Percentiles rank a stretch among this genome's conserved stretches.
These are phyloP conservation scores for Chromis chromis DNA, from an alignment of 2,797 vertebrate genomes.

Conservation along the genomic window DNA sequence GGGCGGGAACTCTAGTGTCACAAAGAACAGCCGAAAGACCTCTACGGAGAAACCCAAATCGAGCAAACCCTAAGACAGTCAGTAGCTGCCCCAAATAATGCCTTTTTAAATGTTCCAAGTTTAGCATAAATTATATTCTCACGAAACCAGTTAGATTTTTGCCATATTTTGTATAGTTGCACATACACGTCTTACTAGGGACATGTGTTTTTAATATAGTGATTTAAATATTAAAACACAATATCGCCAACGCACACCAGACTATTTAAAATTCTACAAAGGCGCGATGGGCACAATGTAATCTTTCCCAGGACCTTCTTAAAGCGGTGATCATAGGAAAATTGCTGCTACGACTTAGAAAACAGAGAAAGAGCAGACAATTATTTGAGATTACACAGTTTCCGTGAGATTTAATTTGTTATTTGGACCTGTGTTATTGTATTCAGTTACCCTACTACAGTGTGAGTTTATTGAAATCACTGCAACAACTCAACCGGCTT, in stretches of 20 bases:
- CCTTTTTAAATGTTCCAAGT: slow-evolving; percentile 27
- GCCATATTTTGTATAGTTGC: accelerated
- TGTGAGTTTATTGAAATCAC: slow-evolving; percentile 51
- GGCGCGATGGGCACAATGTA: slow-evolving; percentile 81
- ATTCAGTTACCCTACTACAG: slow-evolving; percentile 52
- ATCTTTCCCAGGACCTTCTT: slow-evolving; percentile 85
- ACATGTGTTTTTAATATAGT: neutral
- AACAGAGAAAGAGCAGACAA: slow-evolving; percentile 76
- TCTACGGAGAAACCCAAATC: slow-evolving; percentile 15
- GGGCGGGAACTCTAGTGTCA: slow-evolving; percentile 30
- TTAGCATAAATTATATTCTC: neutral
- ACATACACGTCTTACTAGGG: too few species aligned
- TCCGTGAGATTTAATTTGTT: slow-evolving; percentile 52
- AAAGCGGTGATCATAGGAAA: slow-evolving; percentile 87
- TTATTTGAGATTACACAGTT: slow-evolving; percentile 62
- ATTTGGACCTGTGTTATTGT: slow-evolving; percentile 61
- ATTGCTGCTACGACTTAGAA: slow-evolving; percentile 85
- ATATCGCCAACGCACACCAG: neutral
- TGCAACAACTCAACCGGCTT: slow-evolving; percentile 63
- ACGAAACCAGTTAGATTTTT: neutral
- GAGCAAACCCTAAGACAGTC: slow-evolving; percentile 37
- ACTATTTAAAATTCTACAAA: slow-evolving; percentile 63
- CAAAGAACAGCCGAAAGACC: accelerated
- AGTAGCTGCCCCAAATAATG: slow-evolving; percentile 52
- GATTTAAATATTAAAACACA: neutral